Percentiles rank a stretch among this genome's conserved stretches.
Conservation (phyloP, 1,140 invertebrate genomes). For the Rhopalosiphum maidis region DNA sequence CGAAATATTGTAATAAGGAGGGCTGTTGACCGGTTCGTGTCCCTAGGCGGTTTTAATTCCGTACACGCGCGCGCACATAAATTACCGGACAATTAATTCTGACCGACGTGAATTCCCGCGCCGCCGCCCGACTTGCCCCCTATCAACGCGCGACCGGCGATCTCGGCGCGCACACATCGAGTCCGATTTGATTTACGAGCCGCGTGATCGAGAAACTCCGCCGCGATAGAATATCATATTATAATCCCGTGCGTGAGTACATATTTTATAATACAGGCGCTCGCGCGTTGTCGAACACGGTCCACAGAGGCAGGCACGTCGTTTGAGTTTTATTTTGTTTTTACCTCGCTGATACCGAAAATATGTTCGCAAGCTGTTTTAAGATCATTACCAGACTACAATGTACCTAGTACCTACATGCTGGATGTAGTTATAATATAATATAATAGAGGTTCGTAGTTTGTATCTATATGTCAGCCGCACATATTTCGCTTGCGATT, state of each 20-base stretch:
- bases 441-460: too few relatives aligned
- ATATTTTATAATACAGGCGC: neutral
- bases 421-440: too few relatives aligned
- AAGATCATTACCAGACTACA: too few relatives aligned
- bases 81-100: slow-evolving; percentile 56
- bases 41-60: slow-evolving; percentile 43
- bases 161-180: slow-evolving; percentile 22
- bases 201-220: slow-evolving; percentile 42
- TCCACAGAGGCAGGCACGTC: neutral
- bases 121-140: slow-evolving; percentile 33
- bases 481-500: too few relatives aligned
- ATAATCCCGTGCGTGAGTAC: neutral
- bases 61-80: slow-evolving; percentile 46
- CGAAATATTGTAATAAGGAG: slow-evolving; percentile 38
- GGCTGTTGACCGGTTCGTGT: slow-evolving; percentile 46
- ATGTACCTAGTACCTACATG: too few relatives aligned
- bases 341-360: too few relatives aligned
- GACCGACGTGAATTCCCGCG: slow-evolving; percentile 49
- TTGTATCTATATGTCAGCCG: too few relatives aligned
- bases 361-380: too few relatives aligned
- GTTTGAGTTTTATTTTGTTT: too few relatives aligned
- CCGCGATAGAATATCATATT: neutral
- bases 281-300: neutral
- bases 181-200: slow-evolving; percentile 33
- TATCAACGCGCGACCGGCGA: slow-evolving; percentile 40